phyloP scores from a whole-genome alignment of 2,113 vertebrate species.

The Pristiophorus japonicus region DNA sequence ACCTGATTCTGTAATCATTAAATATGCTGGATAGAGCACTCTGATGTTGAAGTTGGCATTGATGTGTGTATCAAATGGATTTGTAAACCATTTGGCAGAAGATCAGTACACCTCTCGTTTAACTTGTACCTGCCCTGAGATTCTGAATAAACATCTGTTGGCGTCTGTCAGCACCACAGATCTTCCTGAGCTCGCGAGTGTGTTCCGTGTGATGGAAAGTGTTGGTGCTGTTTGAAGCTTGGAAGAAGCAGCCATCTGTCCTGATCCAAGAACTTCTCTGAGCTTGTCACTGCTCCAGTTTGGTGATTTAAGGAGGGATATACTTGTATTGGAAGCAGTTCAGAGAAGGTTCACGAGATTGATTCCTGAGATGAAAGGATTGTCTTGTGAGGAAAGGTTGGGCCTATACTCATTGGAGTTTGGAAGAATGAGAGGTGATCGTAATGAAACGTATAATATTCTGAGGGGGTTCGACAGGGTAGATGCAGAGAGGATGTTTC shows the following conservation, averaged over 20 bases:
- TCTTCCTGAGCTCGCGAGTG: not conserved
- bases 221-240: conserved; percentile 14
- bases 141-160: conserved; percentile 16
- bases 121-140: not conserved
- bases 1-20: not conserved
- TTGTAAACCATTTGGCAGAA: not conserved
- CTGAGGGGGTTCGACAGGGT: too few relatives aligned
- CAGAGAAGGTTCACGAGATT: too few relatives aligned
- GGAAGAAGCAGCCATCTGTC: not conserved
- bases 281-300: conserved; percentile 15
- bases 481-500: too few relatives aligned
- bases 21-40: not conserved
- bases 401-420: too few relatives aligned
- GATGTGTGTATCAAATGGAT: not conserved
- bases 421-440: too few relatives aligned
- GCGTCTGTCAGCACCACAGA: conserved; percentile 16
- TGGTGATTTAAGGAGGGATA: too few relatives aligned
- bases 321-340: too few relatives aligned
- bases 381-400: too few relatives aligned
- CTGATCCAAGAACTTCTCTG: not conserved
- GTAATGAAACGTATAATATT: too few relatives aligned
- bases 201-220: conserved; percentile 12
- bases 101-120: not conserved
- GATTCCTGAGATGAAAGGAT: too few relatives aligned
- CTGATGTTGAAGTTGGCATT: not conserved